Percentiles rank a stretch among this genome's conserved stretches.
Conservation (phyloP, 2,888 invertebrate species). For the Alloplasta piceator region DNA sequence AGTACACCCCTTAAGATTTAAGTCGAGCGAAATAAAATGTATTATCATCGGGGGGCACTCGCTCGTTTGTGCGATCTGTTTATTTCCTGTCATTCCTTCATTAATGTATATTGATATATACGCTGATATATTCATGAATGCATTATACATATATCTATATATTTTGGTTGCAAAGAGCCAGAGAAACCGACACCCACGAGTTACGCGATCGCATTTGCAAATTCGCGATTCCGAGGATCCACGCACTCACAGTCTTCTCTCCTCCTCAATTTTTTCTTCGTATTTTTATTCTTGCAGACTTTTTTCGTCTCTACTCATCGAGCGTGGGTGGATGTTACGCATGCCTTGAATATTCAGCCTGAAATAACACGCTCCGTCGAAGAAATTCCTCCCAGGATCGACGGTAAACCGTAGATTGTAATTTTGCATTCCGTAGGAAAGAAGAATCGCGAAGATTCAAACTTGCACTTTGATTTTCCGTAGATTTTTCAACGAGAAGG, state of each 20-base stretch:
- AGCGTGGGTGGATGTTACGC: constrained; percentile 11
- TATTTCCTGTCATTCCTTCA: constrained; percentile 21
- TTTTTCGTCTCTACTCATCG: constrained; percentile 26
- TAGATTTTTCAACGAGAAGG: no score
- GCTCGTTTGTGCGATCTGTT: constrained; percentile 39
- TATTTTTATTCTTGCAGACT: background rate
- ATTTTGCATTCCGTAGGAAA: constrained; percentile 20
- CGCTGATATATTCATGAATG: background rate
- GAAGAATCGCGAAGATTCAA: no score
- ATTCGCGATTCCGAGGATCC: constrained; percentile 23
- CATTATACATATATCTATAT: background rate
- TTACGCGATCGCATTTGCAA: constrained; percentile 29
- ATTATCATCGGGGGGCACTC: constrained; percentile 29
- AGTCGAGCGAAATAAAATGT: constrained; percentile 21
- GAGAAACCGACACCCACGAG: constrained; percentile 23
- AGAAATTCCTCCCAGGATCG: background rate
- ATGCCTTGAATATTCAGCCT: background rate
- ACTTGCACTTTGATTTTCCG: no score
- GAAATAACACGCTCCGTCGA: background rate
- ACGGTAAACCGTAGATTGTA: constrained; percentile 8
- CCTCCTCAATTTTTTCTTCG: background rate
- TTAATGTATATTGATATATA: background rate
- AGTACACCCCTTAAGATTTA: no score
- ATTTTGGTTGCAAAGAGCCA: background rate
- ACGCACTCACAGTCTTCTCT: background rate